phyloP scores from a whole-genome alignment of 92 coral and sea anemone genomes.

The Porites evermanni region DNA sequence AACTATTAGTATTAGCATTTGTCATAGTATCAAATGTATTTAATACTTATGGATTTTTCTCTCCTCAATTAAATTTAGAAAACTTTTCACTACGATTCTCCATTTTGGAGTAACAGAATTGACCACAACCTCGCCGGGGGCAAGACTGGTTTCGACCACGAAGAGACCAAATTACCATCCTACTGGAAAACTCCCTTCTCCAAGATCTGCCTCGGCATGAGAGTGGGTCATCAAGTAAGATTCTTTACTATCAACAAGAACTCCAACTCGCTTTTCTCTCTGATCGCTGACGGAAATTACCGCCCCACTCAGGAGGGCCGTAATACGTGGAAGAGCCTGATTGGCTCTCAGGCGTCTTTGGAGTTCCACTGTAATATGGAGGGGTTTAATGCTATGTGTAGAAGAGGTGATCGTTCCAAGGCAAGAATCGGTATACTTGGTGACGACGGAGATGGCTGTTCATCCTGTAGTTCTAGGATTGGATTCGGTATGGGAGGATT shows the following conservation, averaged over 20 bases:
- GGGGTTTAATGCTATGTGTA: constrained; percentile 10
- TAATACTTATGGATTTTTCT: neutral
- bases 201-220: constrained; percentile 40
- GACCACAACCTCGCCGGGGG: constrained; percentile 52
- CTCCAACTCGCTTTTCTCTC: constrained; percentile 36
- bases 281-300: constrained; percentile 22
- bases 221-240: neutral
- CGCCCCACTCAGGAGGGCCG: constrained; percentile 15
- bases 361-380: constrained; percentile 24
- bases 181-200: constrained; percentile 40
- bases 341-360: constrained; percentile 32
- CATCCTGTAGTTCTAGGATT: neutral
- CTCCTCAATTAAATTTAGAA: constrained; percentile 18
- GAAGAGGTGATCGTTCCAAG: neutral
- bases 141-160: constrained; percentile 54
- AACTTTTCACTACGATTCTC: constrained; percentile 61
- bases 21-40: too few species aligned
- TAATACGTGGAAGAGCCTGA: constrained; percentile 32
- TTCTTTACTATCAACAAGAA: constrained; percentile 3
- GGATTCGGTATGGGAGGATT: constrained; percentile 9
- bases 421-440: constrained; percentile 18
- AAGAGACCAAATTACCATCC: constrained; percentile 41
- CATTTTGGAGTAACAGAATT: constrained; percentile 44
- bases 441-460: neutral
- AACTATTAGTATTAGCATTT: too few species aligned